Evolutionary conservation across 2,888 invertebrate genomes (phyloP), one percentile per base, ranked within the genome.

Genomic region (Ligdia adustata): DNA sequence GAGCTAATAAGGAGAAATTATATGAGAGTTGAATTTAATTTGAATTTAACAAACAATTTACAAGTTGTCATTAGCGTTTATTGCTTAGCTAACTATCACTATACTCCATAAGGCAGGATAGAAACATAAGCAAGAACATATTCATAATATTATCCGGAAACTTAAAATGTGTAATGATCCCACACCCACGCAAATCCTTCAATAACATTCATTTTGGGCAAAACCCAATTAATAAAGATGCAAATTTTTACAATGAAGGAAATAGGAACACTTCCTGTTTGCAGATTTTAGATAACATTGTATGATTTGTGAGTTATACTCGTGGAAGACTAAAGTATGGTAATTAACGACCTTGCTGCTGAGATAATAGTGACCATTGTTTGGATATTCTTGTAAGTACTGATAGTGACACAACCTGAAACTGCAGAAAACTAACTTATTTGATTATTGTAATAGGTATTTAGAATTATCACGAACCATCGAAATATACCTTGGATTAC

Each of bases 181-280:
- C 26, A 39, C 60, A 38, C 60, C 60, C 42, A 62, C 62, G 45
- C 50, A 29, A 47, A 60, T 26, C 56, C 60, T 57, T 60, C 51
- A n/a, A 37, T 18, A 44, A 32, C 38, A 47, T 38, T 22, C 18
- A n/a, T 51, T 51, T 57, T 47, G 29, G 54, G 54, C 15, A 40
- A 59, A 57, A 57, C 43, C 52, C 48, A 39, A 49, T 46, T 16
- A 22, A 38, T 9, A 48, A 48, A 32, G 16, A 52, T 54, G 47
- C 52, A 51, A 54, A 55, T 55, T 55, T 37, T 35, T 37, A 48
- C 24, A 47, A 55, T 48, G 15, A 29, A 59, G 62, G 62, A 60
- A 60, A 53, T 46, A 44, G 31, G 41, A 50, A 38, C 48, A 52
- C 51, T 60, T 60, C 60, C 60, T 42, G 29, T 22, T 35, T 42